A percentile compares a stretch with the other conserved stretches of the same genome.
phyloP scores from a whole-genome alignment of 2,888 invertebrate genomes.

The Opisthograptis luteolata region DNA sequence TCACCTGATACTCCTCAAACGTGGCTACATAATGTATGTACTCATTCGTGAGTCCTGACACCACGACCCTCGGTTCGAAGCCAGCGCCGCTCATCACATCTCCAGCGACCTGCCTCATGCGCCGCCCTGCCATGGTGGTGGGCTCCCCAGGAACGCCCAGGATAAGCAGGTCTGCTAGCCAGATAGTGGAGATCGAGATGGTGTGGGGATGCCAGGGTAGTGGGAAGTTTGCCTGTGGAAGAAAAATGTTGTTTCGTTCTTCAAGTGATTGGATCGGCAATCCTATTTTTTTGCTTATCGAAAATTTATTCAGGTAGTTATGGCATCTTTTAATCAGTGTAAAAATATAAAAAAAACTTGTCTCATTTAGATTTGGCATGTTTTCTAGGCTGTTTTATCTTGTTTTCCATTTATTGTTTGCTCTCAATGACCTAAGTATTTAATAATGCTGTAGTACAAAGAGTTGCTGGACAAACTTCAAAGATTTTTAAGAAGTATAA shows the following conservation, averaged over 20 bases:
- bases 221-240: conserved; percentile 80
- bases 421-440: too few species aligned
- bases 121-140: conserved; percentile 93
- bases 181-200: conserved; percentile 88
- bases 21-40: conserved; percentile 93
- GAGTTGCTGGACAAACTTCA: too few species aligned
- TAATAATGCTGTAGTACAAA: too few species aligned
- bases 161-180: conserved; percentile 87
- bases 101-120: conserved; percentile 79
- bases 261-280: too few species aligned
- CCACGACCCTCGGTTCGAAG: conserved; percentile 81
- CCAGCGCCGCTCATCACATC: conserved; percentile 68
- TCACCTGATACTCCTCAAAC: conserved; percentile 90
- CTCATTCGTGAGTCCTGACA: conserved; percentile 91
- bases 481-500: too few species aligned
- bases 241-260: background rate
- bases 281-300: too few species aligned
- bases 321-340: too few species aligned
- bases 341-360: too few species aligned
- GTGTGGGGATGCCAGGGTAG: conserved; percentile 92
- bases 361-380: too few species aligned
- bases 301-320: too few species aligned
- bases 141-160: conserved; percentile 94
- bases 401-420: too few species aligned
- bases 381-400: too few species aligned